A percentile compares a stretch with the other conserved stretches of the same genome.
These are phyloP conservation scores for Erinaceus europaeus DNA, from an alignment of 2,113 vertebrate species.

Conservation along the genomic window DNA sequence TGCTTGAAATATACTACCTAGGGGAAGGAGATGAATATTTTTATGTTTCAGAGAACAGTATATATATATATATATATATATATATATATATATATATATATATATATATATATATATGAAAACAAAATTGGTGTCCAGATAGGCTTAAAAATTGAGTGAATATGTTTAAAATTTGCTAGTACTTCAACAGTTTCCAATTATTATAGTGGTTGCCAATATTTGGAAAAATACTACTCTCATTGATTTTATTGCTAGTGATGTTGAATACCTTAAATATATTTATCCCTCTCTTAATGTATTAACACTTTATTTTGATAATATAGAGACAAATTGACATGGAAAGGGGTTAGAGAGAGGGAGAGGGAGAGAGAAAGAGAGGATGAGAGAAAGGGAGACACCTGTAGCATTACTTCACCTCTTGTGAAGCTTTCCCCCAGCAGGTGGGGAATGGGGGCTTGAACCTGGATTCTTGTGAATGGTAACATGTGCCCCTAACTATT, in stretches of 20 bases:
- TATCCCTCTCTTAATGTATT: conserved; percentile 22
- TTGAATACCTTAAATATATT: conserved; percentile 15
- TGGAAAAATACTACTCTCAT: not conserved
- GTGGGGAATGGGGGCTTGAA: too few species aligned
- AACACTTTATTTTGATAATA: too few species aligned
- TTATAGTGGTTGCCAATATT: not conserved
- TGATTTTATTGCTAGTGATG: not conserved
- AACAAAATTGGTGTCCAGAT: conserved; percentile 7
- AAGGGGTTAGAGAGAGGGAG: too few species aligned
- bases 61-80: not conserved
- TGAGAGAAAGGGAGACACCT: too few species aligned
- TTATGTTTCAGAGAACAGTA: not conserved
- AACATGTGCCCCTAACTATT: not conserved
- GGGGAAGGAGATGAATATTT: conserved; percentile 5
- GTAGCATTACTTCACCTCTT: too few species aligned
- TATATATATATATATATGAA: not conserved
- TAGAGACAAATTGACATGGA: too few species aligned
- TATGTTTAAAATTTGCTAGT: not conserved
- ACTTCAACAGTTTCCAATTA: not conserved
- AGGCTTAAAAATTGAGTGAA: not conserved
- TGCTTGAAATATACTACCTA: not conserved
- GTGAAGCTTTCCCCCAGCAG: too few species aligned
- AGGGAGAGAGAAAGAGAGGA: too few species aligned
- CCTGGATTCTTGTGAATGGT: too few species aligned
- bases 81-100: not conserved